phyloP scores from a whole-genome alignment of 2,113 vertebrate species.

The Thomomys bottae region DNA sequence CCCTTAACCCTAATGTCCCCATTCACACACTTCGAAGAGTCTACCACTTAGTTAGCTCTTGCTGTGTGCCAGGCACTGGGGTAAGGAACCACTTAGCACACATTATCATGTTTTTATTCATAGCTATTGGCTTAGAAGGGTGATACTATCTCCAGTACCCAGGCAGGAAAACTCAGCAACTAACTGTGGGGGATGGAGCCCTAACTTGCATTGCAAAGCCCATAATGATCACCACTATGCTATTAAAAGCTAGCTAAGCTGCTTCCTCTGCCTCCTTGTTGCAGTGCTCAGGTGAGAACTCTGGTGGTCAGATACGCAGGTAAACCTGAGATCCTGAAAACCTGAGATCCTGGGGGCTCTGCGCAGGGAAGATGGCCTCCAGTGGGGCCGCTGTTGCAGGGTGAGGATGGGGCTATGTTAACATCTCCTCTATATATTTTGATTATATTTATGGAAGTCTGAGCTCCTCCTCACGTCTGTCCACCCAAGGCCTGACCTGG shows the following conservation, averaged over 20 bases:
- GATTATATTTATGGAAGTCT: not conserved
- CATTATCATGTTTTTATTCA: not conserved
- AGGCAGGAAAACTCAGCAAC: not conserved
- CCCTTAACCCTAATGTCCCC: not conserved
- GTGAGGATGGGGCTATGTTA: not conserved
- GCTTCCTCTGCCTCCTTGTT: accelerated
- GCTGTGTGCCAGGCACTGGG: not conserved
- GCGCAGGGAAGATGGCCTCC: not conserved
- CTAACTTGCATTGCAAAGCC: not conserved
- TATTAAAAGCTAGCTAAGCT: not conserved
- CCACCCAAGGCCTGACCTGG: not conserved
- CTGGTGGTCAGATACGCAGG: not conserved
- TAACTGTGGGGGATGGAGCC: not conserved
- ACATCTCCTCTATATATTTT: not conserved
- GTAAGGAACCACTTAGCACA: too few species aligned
- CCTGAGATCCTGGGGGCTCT: not conserved
- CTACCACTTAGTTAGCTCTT: not conserved
- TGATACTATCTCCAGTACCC: not conserved
- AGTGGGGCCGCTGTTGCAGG: not conserved
- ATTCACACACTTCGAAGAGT: not conserved
- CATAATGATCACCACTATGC: not conserved
- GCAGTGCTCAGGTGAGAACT: not conserved
- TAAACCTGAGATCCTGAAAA: not conserved
- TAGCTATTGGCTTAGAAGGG: not conserved
- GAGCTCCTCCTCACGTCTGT: not conserved